These are phyloP conservation scores for Phytoseiulus persimilis DNA, from an alignment of 2,888 invertebrate species.

Conservation along the genomic window DNA sequence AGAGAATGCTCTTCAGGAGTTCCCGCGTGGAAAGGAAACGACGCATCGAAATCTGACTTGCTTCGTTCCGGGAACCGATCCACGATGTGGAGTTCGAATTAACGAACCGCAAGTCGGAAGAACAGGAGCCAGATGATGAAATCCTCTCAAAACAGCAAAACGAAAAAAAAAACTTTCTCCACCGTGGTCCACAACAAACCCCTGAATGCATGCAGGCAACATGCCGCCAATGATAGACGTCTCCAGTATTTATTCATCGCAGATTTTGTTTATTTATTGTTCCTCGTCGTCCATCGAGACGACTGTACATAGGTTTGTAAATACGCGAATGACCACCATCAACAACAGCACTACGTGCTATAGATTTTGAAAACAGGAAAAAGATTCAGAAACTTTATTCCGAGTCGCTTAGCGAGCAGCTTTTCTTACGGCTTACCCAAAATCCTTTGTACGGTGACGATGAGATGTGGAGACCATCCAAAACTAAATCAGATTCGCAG, in stretches of 20 bases:
- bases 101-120: too few relatives aligned
- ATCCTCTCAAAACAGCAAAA: not conserved
- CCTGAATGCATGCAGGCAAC: not conserved
- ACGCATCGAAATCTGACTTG: not conserved
- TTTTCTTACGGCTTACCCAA: not conserved
- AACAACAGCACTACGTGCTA: not conserved
- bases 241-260: conserved; percentile 32
- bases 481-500: not conserved
- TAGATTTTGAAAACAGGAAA: conserved; percentile 18
- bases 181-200: not conserved
- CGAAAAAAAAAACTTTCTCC: not conserved
- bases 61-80: too few relatives aligned
- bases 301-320: not conserved
- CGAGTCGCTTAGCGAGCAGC: not conserved
- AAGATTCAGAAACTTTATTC: not conserved
- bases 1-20: not conserved
- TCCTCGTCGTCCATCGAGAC: conserved; percentile 20
- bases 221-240: not conserved
- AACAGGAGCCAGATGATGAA: too few relatives aligned
- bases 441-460: not conserved
- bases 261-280: conserved; percentile 38
- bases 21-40: not conserved
- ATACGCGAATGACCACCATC: not conserved
- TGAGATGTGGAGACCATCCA: not conserved
- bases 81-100: too few relatives aligned